Evolutionary conservation across 2,888 invertebrate species (phyloP), one percentile per base, ranked within the genome.

Genomic region (Cheilosia urbana): DNA sequence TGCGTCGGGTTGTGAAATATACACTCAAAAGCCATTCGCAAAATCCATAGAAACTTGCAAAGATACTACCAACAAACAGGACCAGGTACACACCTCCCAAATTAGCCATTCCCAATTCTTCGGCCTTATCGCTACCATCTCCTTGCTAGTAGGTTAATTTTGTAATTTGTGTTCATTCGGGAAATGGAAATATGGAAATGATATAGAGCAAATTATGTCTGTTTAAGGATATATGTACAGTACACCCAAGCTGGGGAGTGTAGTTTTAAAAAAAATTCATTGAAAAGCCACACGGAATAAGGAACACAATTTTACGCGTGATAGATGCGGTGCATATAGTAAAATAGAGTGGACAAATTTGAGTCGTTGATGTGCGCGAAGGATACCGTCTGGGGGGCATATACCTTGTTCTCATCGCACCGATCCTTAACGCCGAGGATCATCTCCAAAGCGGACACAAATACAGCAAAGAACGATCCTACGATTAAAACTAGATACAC

Each of bases 21-120:
- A 90, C 82, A 88, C 89, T 89, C 73, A 89, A 88, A 87, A 92
- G 84, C 90, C 90, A 91, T 88, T 92, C 91, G 87, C 90, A 77
- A 83, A 91, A 87, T 42, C 92, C 92, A 76, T 90, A 91, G 85
- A 90, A 55, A 78, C 90, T 90, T 87, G 91, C 92, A 58, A 92
- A 89, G 87, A 90, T 88, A 89, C 91, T 91, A 17, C 95, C 95
- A 85, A 92, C 92, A 45, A 94, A 92, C 62, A 95, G 91, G 55
- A 95, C 94, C 53, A 94, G 93, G 89, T 95, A 95, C 53, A 95
- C 94, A 84, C 95, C 95, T 66, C 94, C 94, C 27, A 95, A 93
- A 91, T 96, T 95, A 87, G 94, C 93, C 88, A 96, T 92, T 45
- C 94, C 94, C 83, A 95, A 91, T 60, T 91, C 92, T 68, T 90